Evolutionary conservation across 64 coral and sea anemone species (phyloP).

Genomic region (Hydrozoanthus tunicans): DNA sequence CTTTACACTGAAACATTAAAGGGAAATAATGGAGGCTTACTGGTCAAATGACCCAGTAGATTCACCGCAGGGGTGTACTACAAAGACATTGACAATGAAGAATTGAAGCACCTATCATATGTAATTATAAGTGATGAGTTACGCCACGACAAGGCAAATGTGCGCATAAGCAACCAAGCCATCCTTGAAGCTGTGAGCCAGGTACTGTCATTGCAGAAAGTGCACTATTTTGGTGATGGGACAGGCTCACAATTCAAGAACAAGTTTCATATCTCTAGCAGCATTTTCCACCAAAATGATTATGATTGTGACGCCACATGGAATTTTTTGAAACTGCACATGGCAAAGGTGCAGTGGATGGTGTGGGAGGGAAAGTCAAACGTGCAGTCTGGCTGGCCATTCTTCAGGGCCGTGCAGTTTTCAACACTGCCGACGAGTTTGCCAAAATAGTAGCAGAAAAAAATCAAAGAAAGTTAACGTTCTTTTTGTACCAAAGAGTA

Average conservation of each 20-base stretch:
- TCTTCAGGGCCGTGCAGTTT: conserved; percentile 44
- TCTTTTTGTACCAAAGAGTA: conserved; percentile 42
- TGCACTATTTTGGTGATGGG: conserved; percentile 67
- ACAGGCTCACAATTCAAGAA: conserved; percentile 78
- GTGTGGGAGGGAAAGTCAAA: conserved; percentile 60
- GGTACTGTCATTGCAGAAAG: conserved; percentile 31
- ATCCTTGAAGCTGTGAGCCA: conserved; percentile 29
- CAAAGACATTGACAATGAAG: not conserved
- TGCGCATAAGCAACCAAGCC: conserved; percentile 22
- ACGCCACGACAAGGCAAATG: conserved; percentile 37
- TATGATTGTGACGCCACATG: conserved; percentile 50
- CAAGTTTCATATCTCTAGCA: conserved; percentile 28
- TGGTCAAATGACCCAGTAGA: conserved; percentile 33
- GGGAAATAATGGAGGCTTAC: conserved; percentile 50
- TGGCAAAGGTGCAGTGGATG: conserved; percentile 68
- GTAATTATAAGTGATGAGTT: conserved; percentile 47
- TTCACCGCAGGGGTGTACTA: conserved; percentile 58
- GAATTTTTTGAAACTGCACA: conserved; percentile 82
- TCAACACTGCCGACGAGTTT: conserved; percentile 61
- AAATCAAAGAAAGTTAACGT: conserved; percentile 56
- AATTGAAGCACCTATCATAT: conserved; percentile 37
- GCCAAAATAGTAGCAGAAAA: conserved; percentile 5
- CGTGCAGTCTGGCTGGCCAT: conserved; percentile 60
- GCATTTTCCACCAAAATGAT: conserved; percentile 55
- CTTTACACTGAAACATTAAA: conserved; percentile 60